Conservation (phyloP, 2,113 vertebrate species). For the Nycticryphes semicollaris region DNA sequence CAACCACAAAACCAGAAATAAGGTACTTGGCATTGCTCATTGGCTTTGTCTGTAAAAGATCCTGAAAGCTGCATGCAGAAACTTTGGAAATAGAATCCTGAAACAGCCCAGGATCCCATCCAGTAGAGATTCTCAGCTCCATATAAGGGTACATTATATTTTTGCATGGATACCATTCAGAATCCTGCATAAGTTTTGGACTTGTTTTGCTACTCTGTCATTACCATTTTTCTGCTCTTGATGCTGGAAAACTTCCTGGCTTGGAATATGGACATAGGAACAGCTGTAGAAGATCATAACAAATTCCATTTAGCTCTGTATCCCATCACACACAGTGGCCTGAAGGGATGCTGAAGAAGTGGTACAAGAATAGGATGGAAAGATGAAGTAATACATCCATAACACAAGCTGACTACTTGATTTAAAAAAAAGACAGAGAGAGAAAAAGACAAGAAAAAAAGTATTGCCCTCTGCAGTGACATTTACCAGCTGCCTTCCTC, state of each 20-base stretch:
- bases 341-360: background rate
- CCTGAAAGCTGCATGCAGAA: background rate
- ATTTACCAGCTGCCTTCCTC: background rate
- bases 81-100: background rate
- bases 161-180: background rate
- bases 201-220: background rate
- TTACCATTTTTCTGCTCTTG: background rate
- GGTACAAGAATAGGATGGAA: background rate
- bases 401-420: background rate
- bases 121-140: background rate
- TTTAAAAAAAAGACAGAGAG: background rate
- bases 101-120: background rate
- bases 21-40: background rate
- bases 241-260: background rate
- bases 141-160: background rate
- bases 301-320: background rate
- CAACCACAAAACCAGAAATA: background rate
- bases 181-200: background rate
- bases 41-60: background rate
- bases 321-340: background rate
- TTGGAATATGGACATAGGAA: background rate
- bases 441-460: no score
- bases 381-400: background rate
- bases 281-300: background rate
- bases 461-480: background rate